These are phyloP conservation scores for Macrotrachela quadricornifera DNA, from an alignment of 1,140 invertebrate genomes.

Conservation along the genomic window DNA sequence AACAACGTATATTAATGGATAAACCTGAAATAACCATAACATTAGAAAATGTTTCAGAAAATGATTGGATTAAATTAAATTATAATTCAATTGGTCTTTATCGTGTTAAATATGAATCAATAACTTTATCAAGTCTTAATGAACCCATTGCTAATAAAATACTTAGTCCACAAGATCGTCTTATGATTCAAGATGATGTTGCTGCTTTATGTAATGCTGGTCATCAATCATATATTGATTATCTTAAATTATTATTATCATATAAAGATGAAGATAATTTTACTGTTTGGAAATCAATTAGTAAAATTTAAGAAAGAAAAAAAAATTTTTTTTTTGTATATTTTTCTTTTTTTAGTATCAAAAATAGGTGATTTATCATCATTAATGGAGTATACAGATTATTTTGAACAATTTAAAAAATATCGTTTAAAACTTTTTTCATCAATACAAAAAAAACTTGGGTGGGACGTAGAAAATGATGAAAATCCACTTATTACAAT, in stretches of 20 bases:
- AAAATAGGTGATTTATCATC: too few species aligned
- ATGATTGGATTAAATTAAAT: constrained; percentile 9
- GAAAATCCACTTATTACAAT: constrained; percentile 42
- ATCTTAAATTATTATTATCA: constrained; percentile 1
- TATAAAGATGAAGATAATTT: constrained; percentile 6
- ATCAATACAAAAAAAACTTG: neutral
- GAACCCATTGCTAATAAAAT: neutral
- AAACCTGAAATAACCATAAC: neutral
- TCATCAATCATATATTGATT: neutral
- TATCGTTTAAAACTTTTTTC: neutral
- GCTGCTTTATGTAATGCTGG: constrained; percentile 1
- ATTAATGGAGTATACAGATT: neutral
- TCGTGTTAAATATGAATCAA: constrained; percentile 1
- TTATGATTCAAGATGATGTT: constrained; percentile 4
- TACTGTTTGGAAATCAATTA: neutral
- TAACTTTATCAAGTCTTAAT: neutral
- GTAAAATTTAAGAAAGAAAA: too few species aligned
- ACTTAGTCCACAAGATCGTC: constrained; percentile 4
- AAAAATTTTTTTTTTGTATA: too few species aligned
- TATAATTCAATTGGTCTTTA: constrained; percentile 3
- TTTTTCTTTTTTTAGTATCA: too few species aligned
- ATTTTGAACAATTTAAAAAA: constrained; percentile 1
- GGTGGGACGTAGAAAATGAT: neutral
- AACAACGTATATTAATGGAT: neutral
- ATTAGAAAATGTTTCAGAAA: neutral